Base-by-base conservation (phyloP, 2,113 vertebrate genomes). In the Sinocyclocheilus anophthalmus region DNA sequence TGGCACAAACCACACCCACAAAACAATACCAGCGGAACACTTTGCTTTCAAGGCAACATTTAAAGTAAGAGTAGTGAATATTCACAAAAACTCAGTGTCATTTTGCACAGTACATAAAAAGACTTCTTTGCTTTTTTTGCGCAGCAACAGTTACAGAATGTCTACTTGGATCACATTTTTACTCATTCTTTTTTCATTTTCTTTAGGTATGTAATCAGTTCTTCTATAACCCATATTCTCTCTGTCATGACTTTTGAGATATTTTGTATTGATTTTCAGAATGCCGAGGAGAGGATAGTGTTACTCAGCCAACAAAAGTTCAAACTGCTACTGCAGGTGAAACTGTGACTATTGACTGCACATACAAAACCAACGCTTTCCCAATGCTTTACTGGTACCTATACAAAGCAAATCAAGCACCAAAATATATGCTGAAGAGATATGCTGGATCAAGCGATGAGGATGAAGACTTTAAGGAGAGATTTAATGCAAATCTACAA, bases 381-480 rank as follows among this genome's bases (percentile, higher is more conserved):
- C 75, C 84, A 48, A 67, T 18, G 3, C 61, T 85, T 24, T 37
- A 37, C 59, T 85, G 84, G 84, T 85, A 85, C 84, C 26, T 37
- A 3, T 18, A 70, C 12, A 20, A 45, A 26, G 6, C 18, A 50
- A 79, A 85, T 37, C 75, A 48, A 3, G 53, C 22, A 39, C 83
- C 57, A 48, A 63, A 84, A n/a, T 59, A 73, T 61, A 75, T 63
- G 12, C 69, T 55, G 7, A 69, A 48, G 14, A 22, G 42, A 45
- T 53, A 5, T 20, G 9, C 70, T 42, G 70, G 10, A 73, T n/a
- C 20, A 2, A 11, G 26, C 0, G 13, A 39, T 4, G 57, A n/a
- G 18, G 33, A 76, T n/a, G 33, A 61, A 42, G 57, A 75, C 7
- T 75, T 84, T 50, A 83, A 57, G 81, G 26, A 84, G 6, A 84